Evolutionary conservation across 2,888 invertebrate species (phyloP).

Genomic region (Archaeoteleia sp.): DNA sequence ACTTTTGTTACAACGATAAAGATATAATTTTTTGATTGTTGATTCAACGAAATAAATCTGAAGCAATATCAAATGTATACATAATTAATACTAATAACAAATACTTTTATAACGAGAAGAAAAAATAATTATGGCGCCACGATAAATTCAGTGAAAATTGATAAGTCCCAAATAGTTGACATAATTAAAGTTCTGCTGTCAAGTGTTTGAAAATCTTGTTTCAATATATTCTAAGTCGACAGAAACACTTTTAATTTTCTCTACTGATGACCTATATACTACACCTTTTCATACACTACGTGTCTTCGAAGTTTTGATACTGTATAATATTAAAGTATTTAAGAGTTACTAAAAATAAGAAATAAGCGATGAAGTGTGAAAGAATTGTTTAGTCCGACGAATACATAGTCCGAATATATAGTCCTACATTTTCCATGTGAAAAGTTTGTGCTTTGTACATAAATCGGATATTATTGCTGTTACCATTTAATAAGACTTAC

Average conservation of each 20-base stretch:
- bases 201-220: too few species aligned
- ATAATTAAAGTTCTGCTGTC: too few species aligned
- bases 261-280: not conserved
- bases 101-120: too few species aligned
- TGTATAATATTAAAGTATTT: slow-evolving; percentile 6
- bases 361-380: slow-evolving; percentile 3
- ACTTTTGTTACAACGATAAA: too few species aligned
- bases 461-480: slow-evolving; percentile 5
- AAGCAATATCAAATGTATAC: too few species aligned
- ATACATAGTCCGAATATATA: slow-evolving; percentile 2
- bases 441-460: slow-evolving; percentile 11
- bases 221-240: too few species aligned
- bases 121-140: too few species aligned
- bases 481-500: slow-evolving; percentile 1
- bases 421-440: not conserved
- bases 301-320: slow-evolving; percentile 19
- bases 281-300: slow-evolving; percentile 6
- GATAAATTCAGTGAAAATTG: too few species aligned
- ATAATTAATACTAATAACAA: too few species aligned
- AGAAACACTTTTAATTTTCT: not conserved
- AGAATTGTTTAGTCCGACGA: slow-evolving; percentile 20
- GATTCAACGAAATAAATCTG: too few species aligned
- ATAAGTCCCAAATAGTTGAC: too few species aligned
- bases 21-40: too few species aligned
- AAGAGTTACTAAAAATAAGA: slow-evolving; percentile 7